Percentiles rank a stretch among this genome's conserved stretches.
phyloP scores from a whole-genome alignment of 1,140 invertebrate species.

The Trachelipus rathkii region DNA sequence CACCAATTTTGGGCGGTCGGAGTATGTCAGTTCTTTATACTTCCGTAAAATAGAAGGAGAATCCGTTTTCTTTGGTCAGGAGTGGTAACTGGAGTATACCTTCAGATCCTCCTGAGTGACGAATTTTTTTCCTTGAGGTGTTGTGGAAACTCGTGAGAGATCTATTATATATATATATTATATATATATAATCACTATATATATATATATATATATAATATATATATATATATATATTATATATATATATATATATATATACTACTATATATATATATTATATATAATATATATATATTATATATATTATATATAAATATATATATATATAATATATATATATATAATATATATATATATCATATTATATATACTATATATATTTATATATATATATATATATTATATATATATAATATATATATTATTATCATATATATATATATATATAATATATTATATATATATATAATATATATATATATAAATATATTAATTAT shows the following conservation, averaged over 20 bases:
- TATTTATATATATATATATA: too few relatives aligned
- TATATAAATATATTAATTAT: too few relatives aligned
- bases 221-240: conserved; percentile 10
- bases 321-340: conserved; percentile 16
- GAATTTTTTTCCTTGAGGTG: neutral
- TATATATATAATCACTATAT: conserved; percentile 11
- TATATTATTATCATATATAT: neutral
- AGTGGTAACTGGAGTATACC: conserved; percentile 24
- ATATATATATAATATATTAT: too few relatives aligned
- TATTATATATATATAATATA: too few relatives aligned
- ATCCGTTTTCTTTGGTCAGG: conserved; percentile 33
- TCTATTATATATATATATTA: conserved; percentile 8
- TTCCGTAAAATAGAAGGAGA: conserved; percentile 39
- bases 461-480: too few relatives aligned
- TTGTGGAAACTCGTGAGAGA: conserved; percentile 5
- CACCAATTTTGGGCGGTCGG: conserved; percentile 26
- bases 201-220: conserved; percentile 10
- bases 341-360: conserved; percentile 19
- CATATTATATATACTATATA: too few relatives aligned
- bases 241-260: conserved; percentile 19
- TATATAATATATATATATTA: conserved; percentile 19
- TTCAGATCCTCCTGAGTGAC: neutral
- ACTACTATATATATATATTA: conserved; percentile 14
- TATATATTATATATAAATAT: conserved; percentile 8
- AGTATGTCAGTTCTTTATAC: conserved; percentile 39